Evolutionary conservation across 2,888 invertebrate species (phyloP).

Genomic region (Lithophane socia): DNA sequence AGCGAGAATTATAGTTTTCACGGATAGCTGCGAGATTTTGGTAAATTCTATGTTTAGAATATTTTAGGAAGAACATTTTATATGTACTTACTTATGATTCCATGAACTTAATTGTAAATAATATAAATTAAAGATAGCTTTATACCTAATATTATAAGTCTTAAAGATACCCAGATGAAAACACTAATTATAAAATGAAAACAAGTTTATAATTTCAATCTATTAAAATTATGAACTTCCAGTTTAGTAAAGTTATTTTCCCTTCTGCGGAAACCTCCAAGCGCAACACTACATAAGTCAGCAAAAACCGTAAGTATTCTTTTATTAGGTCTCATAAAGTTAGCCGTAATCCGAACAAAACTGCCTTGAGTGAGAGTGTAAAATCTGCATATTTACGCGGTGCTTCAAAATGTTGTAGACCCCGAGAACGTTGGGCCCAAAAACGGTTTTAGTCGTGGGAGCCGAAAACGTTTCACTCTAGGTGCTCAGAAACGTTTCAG

Average conservation of each 20-base stretch:
- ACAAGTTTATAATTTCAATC: not conserved
- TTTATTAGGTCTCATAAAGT: conserved; percentile 56
- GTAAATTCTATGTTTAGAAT: not conserved
- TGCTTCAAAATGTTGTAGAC: conserved; percentile 15
- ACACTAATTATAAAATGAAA: not conserved
- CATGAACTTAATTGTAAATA: no score
- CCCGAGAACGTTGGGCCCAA: conserved; percentile 1
- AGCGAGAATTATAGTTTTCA: conserved; percentile 21
- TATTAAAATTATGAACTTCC: not conserved
- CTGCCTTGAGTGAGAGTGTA: conserved; percentile 25
- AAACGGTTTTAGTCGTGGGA: not conserved
- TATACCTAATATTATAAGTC: no score
- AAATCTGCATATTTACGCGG: conserved; percentile 47
- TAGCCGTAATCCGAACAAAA: conserved; percentile 48
- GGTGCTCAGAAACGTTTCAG: not conserved
- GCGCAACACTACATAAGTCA: conserved; percentile 42
- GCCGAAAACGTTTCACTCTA: not conserved
- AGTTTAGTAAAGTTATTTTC: conserved; percentile 13
- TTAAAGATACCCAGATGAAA: not conserved
- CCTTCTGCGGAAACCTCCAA: conserved; percentile 18
- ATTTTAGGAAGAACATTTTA: not conserved
- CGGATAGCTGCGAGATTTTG: not conserved
- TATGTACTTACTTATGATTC: no score
- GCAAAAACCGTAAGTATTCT: conserved; percentile 54
- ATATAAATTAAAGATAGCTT: no score